A percentile compares a stretch with the other conserved stretches of the same genome.
Conservation (phyloP, 2,797 vertebrate genomes). For the Sebastes vulpes region DNA sequence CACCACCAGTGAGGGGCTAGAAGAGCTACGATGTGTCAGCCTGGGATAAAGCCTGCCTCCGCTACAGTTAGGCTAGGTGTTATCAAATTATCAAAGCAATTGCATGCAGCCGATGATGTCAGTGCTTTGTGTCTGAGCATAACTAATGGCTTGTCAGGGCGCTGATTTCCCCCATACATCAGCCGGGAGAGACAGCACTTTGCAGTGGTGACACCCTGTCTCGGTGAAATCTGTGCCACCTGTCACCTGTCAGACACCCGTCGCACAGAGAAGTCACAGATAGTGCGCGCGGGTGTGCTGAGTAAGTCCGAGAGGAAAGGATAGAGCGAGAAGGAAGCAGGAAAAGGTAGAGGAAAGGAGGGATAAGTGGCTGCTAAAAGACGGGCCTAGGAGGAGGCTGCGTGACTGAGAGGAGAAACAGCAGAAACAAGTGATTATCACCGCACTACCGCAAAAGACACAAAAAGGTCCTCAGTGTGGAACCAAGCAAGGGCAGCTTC, state of each 20-base stretch:
- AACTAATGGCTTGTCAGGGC: conserved; percentile 53
- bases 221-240: conserved; percentile 65
- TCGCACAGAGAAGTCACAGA: conserved; percentile 10
- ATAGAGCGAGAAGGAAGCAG: not conserved
- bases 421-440: conserved; percentile 22
- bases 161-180: conserved; percentile 40
- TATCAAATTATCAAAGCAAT: conserved; percentile 51
- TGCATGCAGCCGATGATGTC: conserved; percentile 47
- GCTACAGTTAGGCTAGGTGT: conserved; percentile 7
- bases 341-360: not conserved
- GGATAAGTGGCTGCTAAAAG: conserved; percentile 11
- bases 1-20: not conserved
- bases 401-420: not conserved
- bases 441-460: conserved; percentile 10
- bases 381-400: not conserved
- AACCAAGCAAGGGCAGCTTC: not conserved
- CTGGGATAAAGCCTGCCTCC: conserved; percentile 12
- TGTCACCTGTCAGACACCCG: conserved; percentile 61
- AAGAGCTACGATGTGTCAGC: conserved; percentile 18
- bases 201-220: conserved; percentile 36
- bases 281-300: not conserved
- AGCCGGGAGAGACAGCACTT: conserved; percentile 36
- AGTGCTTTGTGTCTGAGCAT: conserved; percentile 44
- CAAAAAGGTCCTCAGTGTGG: conserved; percentile 26
- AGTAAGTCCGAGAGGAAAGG: not conserved